Evolutionary conservation across 1,140 invertebrate genomes (phyloP), one percentile per base, ranked within the genome.

Genomic region (Batillaria attramentaria): DNA sequence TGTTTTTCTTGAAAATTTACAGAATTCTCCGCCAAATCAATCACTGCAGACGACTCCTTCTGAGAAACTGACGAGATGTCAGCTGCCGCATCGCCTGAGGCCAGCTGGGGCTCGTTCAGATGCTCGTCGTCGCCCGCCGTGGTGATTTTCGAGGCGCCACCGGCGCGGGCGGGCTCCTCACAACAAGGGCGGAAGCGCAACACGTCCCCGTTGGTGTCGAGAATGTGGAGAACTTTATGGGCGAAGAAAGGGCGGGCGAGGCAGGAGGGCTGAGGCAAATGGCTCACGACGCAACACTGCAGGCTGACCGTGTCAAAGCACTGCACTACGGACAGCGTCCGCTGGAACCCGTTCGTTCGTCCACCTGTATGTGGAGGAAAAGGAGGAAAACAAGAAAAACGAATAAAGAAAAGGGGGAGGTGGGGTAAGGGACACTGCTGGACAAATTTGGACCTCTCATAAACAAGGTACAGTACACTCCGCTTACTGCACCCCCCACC

Each of bases 241-340:
- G 20, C 35, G 20, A 65, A 20, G 57, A 75, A 60, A 13, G 73
- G 28, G 1, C 73, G 73, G 2, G 33, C 54, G 39, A 75, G 73
- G 73, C 73, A 75, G 33, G 73, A 75, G 0, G 50, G 73, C 35
- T 35, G 42, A 18, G 73, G 73, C 6, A 75, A 57, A 28, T 42
- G n/a, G n/a, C 35, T 39, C 24, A 75, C 35, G 4, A 75, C 18
- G n/a, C 35, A 75, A 57, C 57, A 62, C n/a, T 75, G 54, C 35
- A 39, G 54, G 16, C 54, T 75, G 13, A 3, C 57, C 8, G 73
- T 62, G 73, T 75, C 73, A 54, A 75, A 62, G 37, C 54, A 65
- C 18, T 75, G 73, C n/a, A 75, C 8, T n/a, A 39, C n/a, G 35
- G 33, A 35, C 37, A 75, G 54, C 8, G 73, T 62, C n/a, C 33